phyloP scores from a whole-genome alignment of 2,113 vertebrate genomes.

The Lagopus muta region DNA sequence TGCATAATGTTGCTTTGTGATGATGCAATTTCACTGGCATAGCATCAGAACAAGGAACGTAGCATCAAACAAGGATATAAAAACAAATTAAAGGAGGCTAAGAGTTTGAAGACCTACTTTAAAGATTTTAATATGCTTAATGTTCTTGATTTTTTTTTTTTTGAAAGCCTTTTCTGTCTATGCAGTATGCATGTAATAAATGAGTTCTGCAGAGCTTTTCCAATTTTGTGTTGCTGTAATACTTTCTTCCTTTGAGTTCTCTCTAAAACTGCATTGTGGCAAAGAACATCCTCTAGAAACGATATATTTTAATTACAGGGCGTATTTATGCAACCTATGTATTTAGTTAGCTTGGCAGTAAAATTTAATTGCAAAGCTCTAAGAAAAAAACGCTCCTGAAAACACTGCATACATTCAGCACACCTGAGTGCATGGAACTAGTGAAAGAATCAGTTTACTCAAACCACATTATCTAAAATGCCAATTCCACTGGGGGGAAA shows the following conservation, averaged over 20 bases:
- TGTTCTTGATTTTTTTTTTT: conserved; percentile 43
- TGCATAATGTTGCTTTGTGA: conserved; percentile 34
- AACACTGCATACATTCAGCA: conserved; percentile 21
- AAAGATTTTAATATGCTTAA: conserved; percentile 55
- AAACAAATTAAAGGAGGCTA: conserved; percentile 64
- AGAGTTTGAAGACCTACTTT: conserved; percentile 40
- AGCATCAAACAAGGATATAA: conserved; percentile 42
- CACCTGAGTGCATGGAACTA: not conserved
- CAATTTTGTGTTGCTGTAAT: conserved; percentile 3
- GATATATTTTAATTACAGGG: conserved; percentile 66
- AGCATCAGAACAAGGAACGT: conserved; percentile 60
- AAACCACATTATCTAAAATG: not conserved
- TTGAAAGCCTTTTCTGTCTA: not conserved
- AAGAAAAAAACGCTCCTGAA: conserved; percentile 41
- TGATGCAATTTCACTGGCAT: conserved; percentile 59
- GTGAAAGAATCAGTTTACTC: conserved; percentile 6
- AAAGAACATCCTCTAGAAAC: conserved; percentile 53
- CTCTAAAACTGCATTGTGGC: conserved; percentile 30
- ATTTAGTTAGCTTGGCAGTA: conserved; percentile 56
- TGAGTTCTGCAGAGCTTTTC: conserved; percentile 48
- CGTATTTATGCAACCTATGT: conserved; percentile 34
- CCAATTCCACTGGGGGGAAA: not conserved
- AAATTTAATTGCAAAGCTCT: conserved; percentile 60
- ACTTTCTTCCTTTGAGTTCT: conserved; percentile 42
- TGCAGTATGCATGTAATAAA: not conserved